Evolutionary conservation across 2,113 vertebrate genomes (phyloP).

Genomic region (Eonycteris spelaea): DNA sequence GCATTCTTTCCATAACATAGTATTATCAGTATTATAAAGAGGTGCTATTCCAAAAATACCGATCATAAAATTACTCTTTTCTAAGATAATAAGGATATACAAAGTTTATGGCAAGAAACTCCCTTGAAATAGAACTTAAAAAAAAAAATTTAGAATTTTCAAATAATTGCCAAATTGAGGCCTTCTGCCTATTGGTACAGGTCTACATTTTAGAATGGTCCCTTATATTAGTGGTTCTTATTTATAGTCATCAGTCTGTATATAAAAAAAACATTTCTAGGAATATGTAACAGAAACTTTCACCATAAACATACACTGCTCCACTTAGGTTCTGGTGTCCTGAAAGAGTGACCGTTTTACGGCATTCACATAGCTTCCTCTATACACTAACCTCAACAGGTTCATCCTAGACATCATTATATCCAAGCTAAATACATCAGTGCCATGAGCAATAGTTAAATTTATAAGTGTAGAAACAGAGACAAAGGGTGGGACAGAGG

Average conservation of each 20-base stretch:
- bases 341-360: background rate
- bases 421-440: background rate
- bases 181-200: background rate
- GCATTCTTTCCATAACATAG: background rate
- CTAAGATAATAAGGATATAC: background rate
- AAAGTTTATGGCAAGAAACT: background rate
- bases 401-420: background rate
- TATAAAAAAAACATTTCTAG: background rate
- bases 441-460: background rate
- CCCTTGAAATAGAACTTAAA: background rate
- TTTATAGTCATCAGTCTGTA: background rate
- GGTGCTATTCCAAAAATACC: background rate
- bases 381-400: background rate
- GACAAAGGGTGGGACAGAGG: background rate
- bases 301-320: background rate
- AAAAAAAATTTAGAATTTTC: background rate
- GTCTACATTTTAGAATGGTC: constrained; percentile 6
- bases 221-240: background rate
- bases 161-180: background rate
- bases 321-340: background rate
- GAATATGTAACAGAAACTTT: background rate
- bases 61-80: constrained; percentile 12
- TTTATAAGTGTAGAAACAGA: background rate
- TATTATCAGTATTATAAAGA: constrained; percentile 25
- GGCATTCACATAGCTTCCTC: background rate